These are phyloP conservation scores for Drosophila paulistorum DNA, from an alignment of 1,140 invertebrate species.

Conservation along the genomic window DNA sequence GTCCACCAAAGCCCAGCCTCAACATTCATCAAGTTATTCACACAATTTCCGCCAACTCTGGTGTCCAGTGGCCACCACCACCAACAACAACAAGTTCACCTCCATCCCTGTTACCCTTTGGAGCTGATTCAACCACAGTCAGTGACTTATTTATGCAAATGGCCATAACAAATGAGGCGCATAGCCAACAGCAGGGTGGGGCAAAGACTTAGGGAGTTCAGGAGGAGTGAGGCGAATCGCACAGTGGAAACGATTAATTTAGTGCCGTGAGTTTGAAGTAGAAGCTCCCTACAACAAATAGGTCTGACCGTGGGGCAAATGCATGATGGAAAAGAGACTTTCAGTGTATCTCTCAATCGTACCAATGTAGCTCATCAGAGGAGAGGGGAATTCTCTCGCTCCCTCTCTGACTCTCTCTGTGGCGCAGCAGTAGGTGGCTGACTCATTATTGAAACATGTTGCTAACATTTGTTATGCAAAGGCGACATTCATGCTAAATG, in stretches of 20 bases:
- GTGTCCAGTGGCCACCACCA: conserved; percentile 1
- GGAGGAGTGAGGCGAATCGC: conserved; percentile 32
- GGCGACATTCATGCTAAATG: conserved; percentile 72
- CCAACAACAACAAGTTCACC: neutral
- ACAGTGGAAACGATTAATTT: conserved; percentile 80
- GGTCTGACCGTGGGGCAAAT: conserved; percentile 26
- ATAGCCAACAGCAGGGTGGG: conserved; percentile 35
- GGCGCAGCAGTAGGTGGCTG: conserved; percentile 10
- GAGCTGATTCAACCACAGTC: conserved; percentile 54
- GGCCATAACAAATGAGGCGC: conserved; percentile 78
- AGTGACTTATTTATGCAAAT: conserved; percentile 81
- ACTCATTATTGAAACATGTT: conserved; percentile 78
- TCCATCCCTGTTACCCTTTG: neutral
- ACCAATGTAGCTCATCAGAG: conserved; percentile 51
- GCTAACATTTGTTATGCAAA: conserved; percentile 78
- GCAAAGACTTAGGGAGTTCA: neutral
- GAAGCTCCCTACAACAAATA: conserved; percentile 40
- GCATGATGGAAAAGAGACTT: conserved; percentile 19
- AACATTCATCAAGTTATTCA: conserved; percentile 77
- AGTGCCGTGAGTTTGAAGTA: conserved; percentile 37
- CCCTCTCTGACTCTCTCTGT: neutral
- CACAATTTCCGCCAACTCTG: conserved; percentile 59
- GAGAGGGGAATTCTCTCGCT: conserved; percentile 6
- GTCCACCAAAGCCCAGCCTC: conserved; percentile 24
- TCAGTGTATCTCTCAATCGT: conserved; percentile 71